Evolutionary conservation across 2,797 vertebrate species (phyloP).

Genomic region (Chrysocyon brachyurus): DNA sequence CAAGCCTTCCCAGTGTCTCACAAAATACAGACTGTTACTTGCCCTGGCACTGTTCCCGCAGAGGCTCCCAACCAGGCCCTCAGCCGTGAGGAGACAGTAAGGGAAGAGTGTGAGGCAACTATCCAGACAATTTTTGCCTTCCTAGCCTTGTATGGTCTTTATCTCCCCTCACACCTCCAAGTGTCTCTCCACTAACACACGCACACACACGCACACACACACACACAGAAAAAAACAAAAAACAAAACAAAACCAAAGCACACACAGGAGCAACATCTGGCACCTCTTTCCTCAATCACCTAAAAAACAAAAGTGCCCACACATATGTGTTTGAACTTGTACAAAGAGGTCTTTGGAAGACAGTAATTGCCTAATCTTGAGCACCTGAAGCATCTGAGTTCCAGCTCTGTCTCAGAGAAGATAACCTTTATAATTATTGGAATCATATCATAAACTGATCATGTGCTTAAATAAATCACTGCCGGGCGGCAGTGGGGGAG

Average conservation of each 20-base stretch:
- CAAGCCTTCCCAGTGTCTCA: background rate
- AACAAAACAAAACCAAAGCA: background rate
- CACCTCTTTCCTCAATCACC: background rate
- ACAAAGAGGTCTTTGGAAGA: background rate
- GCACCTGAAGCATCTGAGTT: background rate
- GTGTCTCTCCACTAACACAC: background rate
- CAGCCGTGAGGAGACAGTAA: background rate
- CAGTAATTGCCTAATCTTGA: background rate
- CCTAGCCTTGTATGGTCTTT: background rate
- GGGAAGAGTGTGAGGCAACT: background rate
- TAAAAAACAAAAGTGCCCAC: background rate
- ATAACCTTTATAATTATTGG: background rate
- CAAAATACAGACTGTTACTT: background rate
- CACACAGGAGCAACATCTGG: background rate
- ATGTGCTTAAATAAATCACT: background rate
- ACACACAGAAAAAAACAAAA: background rate
- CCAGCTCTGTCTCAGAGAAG: background rate
- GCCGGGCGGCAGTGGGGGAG: background rate
- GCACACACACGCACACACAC: background rate
- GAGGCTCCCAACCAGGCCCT: background rate
- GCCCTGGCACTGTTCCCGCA: background rate
- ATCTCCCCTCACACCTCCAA: background rate
- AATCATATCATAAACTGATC: background rate
- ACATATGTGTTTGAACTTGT: background rate
- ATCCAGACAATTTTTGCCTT: background rate